Evolutionary conservation across 2,888 invertebrate genomes (phyloP).

Genomic region (Andrena fulva): DNA sequence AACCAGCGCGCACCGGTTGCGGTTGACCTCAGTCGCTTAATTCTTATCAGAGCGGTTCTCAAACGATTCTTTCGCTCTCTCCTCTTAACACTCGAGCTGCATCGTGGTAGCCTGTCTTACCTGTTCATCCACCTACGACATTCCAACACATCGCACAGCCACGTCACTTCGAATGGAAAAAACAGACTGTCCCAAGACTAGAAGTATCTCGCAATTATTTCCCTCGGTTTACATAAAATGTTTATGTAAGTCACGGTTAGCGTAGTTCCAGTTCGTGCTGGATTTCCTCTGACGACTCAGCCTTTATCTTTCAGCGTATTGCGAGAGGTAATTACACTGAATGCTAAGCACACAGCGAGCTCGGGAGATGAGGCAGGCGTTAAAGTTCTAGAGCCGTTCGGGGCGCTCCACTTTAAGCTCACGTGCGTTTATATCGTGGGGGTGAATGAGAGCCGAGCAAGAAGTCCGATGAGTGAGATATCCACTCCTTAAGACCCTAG

Average conservation of each 20-base stretch:
- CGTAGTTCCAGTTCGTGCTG: conserved; percentile 43
- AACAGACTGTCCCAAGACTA: not conserved
- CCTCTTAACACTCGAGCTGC: not conserved
- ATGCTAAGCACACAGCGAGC: not conserved
- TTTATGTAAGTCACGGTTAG: conserved; percentile 41
- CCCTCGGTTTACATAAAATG: conserved; percentile 16
- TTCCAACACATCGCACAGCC: not conserved
- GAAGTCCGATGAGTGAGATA: no score
- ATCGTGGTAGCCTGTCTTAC: not conserved
- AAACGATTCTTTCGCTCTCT: conserved; percentile 40
- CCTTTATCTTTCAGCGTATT: conserved; percentile 32
- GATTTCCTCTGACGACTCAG: conserved; percentile 31
- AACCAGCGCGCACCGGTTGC: conserved; percentile 69
- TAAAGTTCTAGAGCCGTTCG: no score
- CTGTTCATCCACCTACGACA: not conserved
- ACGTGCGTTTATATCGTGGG: no score
- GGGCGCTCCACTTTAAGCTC: no score
- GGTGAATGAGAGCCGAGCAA: no score
- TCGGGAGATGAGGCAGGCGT: no score
- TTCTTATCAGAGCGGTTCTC: conserved; percentile 72
- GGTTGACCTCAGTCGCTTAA: conserved; percentile 71
- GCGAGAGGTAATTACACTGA: not conserved
- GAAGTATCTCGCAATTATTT: conserved; percentile 1
- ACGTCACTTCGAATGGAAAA: not conserved
- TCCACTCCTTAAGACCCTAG: no score